These are phyloP conservation scores for Hartigia nigra DNA, from an alignment of 2,888 invertebrate genomes.

Conservation along the genomic window DNA sequence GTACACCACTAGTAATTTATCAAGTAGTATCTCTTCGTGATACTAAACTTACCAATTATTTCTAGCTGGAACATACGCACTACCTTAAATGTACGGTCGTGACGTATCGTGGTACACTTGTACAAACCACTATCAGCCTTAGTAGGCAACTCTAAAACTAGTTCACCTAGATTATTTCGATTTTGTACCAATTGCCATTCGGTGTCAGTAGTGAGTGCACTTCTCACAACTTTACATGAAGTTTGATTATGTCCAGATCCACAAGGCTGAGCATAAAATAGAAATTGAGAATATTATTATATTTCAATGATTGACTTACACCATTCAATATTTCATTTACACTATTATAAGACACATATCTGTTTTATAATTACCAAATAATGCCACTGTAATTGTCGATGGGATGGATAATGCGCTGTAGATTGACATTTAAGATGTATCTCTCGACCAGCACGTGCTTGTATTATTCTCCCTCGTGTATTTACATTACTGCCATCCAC, in stretches of 20 bases:
- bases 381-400: slow-evolving; percentile 21
- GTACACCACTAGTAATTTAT: not conserved
- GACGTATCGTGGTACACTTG: slow-evolving; percentile 20
- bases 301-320: not conserved
- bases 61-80: slow-evolving; percentile 21
- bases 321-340: not conserved
- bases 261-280: slow-evolving; percentile 10
- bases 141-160: slow-evolving; percentile 14
- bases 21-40: not conserved
- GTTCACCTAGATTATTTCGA: slow-evolving; percentile 18
- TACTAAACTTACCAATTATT: slow-evolving; percentile 16
- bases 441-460: slow-evolving; percentile 16
- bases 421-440: slow-evolving; percentile 19
- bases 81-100: slow-evolving; percentile 20
- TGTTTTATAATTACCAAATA: slow-evolving; percentile 18
- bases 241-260: slow-evolving; percentile 15
- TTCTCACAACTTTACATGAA: slow-evolving; percentile 18
- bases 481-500: slow-evolving; percentile 10
- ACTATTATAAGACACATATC: not conserved
- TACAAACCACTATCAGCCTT: slow-evolving; percentile 19
- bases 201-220: slow-evolving; percentile 17
- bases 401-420: slow-evolving; percentile 13
- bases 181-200: slow-evolving; percentile 23
- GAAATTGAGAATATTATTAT: not conserved
- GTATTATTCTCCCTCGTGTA: slow-evolving; percentile 16